Percentiles rank a stretch among this genome's conserved stretches.
These are phyloP conservation scores for Arremon aurantiirostris DNA, from an alignment of 2,797 vertebrate genomes.

Conservation along the genomic window DNA sequence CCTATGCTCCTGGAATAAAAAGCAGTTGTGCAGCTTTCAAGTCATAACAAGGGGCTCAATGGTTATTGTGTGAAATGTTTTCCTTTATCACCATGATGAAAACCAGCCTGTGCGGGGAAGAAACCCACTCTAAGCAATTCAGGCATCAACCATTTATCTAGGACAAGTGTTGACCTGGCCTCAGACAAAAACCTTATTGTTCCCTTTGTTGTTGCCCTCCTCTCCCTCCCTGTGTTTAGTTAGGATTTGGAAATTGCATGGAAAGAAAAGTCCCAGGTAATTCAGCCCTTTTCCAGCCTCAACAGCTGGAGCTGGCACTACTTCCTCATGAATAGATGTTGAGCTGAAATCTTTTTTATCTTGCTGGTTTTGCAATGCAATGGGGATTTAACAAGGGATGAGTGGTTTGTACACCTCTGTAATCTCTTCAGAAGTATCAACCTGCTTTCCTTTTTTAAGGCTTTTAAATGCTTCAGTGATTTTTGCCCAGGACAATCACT, in stretches of 20 bases:
- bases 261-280: neutral
- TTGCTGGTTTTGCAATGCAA: neutral
- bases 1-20: neutral
- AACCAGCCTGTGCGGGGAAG: constrained; percentile 5
- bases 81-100: constrained; percentile 16
- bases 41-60: neutral
- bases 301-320: neutral
- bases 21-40: constrained; percentile 28
- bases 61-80: constrained; percentile 19
- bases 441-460: neutral
- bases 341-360: neutral
- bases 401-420: neutral
- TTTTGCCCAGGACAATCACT: neutral
- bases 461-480: neutral
- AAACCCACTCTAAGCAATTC: constrained; percentile 2
- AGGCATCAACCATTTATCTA: constrained; percentile 18
- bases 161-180: constrained; percentile 14
- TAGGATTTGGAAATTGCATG: neutral
- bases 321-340: neutral
- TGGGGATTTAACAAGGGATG: neutral
- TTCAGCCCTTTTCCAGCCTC: neutral
- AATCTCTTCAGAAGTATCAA: neutral
- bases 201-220: neutral
- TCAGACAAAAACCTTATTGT: constrained; percentile 34
- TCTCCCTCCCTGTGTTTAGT: neutral